A percentile compares a stretch with the other conserved stretches of the same genome.
These are phyloP conservation scores for Platypus cylindrus DNA, from an alignment of 2,888 invertebrate species.

Conservation along the genomic window DNA sequence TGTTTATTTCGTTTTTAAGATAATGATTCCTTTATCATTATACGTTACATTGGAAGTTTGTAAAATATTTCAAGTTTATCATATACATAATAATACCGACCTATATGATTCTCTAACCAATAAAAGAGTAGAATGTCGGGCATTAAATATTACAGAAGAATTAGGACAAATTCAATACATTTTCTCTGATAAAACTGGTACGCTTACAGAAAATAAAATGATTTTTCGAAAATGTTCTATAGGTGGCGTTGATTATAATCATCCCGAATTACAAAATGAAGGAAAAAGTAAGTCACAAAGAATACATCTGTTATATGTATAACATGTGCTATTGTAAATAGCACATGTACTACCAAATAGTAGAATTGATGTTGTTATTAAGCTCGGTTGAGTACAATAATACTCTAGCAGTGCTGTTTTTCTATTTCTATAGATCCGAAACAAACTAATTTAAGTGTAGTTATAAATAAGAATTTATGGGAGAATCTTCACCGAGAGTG, in stretches of 20 bases:
- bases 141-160: conserved; percentile 94
- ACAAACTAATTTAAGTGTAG: conserved; percentile 29
- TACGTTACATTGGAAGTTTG: conserved; percentile 96
- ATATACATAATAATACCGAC: conserved; percentile 81
- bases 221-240: conserved; percentile 85
- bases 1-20: conserved; percentile 45
- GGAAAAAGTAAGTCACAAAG: too few species aligned
- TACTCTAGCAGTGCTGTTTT: too few species aligned
- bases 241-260: conserved; percentile 80
- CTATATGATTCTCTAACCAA: conserved; percentile 76
- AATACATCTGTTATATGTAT: too few species aligned
- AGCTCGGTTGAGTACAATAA: too few species aligned
- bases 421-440: conserved; percentile 9
- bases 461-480: conserved; percentile 41
- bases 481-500: conserved; percentile 36
- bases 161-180: conserved; percentile 90
- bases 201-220: conserved; percentile 96
- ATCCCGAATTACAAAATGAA: conserved; percentile 59
- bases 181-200: conserved; percentile 97
- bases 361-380: too few species aligned
- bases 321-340: too few species aligned
- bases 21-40: conserved; percentile 92
- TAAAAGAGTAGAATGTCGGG: conserved; percentile 77
- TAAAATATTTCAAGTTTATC: conserved; percentile 89
- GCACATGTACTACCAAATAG: too few species aligned